A percentile compares a stretch with the other conserved stretches of the same genome.
These are phyloP conservation scores for Ascaphus truei DNA, from an alignment of 2,113 vertebrate species.

Conservation along the genomic window DNA sequence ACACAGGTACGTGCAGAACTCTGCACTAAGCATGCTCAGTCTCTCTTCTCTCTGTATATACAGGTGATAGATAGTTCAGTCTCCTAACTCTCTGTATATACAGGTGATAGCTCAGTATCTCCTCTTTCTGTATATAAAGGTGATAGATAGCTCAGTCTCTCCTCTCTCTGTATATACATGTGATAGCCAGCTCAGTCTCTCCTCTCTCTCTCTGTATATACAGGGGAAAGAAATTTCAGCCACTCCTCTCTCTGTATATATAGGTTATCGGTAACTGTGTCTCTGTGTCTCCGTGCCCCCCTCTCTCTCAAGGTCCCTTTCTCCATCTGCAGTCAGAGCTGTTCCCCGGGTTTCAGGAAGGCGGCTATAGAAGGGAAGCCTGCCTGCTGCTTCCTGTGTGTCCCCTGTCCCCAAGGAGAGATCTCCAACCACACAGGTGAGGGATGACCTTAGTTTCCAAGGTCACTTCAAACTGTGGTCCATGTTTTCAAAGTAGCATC, in stretches of 20 bases:
- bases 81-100: background rate
- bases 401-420: constrained; percentile 68
- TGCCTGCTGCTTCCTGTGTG: too few relatives aligned
- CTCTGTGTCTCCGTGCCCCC: background rate
- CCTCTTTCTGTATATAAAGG: background rate
- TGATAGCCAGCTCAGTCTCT: background rate
- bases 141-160: background rate
- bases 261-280: background rate
- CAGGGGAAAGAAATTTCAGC: too few relatives aligned
- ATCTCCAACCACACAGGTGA: constrained; percentile 62
- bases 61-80: background rate
- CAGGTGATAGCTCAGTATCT: background rate
- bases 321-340: constrained; percentile 62
- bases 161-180: background rate
- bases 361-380: constrained; percentile 55
- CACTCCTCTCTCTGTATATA: background rate
- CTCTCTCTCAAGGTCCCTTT: constrained; percentile 40
- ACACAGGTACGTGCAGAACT: background rate
- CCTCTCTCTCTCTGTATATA: background rate
- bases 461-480: background rate
- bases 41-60: background rate
- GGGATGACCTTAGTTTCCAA: background rate
- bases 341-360: constrained; percentile 54
- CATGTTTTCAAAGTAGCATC: too few relatives aligned
- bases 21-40: background rate